Base-by-base conservation (phyloP, 1,140 invertebrate genomes). In the Trinorchestia longiramus region DNA sequence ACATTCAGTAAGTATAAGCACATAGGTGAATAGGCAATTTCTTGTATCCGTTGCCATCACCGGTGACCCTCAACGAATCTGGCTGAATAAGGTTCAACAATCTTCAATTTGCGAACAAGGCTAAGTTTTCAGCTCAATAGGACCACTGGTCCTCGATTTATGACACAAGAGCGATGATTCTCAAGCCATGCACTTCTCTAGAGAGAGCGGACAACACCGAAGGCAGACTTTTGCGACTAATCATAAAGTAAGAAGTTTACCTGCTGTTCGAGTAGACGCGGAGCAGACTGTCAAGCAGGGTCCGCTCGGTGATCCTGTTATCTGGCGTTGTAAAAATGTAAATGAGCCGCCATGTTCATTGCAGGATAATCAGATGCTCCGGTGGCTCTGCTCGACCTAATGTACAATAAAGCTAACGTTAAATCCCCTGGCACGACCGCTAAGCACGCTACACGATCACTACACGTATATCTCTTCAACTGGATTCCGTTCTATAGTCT, bases 301-400 rank as follows among this genome's bases (percentile, higher is more conserved):
- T 28, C 28, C 62, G 88, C 6, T 91, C 88, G 41, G 41, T 91
- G 43, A 43, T 44, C 41, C 88, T 42, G 41, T 91, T 94, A 94
- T 94, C 92, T 94, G 36, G 41, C 43, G 43, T 19, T 45, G 92
- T 45, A 94, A 45, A 45, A 94, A 94, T 94, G 92, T 43, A 45
- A 94, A 94, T 94, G 92, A 94, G 92, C 44, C 44, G 92, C 88
- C 88, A 94, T 91, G 92, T 94, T 40, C 92, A 94, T 44, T 94
- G 92, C 44, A 40, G 92, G 92, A 43, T 94, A 43, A 94, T 94
- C 92, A 94, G 92, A 94, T 94, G 92, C 92, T 45, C 43, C 92
- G 36, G 92, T 94, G 92, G 92, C 44, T 94, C 3, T 47, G 43
- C 41, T 43, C 43, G 1, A 94, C 43, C 44, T 94, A 94, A 94